phyloP scores from a whole-genome alignment of 2,113 vertebrate genomes.

The Amblyopsis rosae region DNA sequence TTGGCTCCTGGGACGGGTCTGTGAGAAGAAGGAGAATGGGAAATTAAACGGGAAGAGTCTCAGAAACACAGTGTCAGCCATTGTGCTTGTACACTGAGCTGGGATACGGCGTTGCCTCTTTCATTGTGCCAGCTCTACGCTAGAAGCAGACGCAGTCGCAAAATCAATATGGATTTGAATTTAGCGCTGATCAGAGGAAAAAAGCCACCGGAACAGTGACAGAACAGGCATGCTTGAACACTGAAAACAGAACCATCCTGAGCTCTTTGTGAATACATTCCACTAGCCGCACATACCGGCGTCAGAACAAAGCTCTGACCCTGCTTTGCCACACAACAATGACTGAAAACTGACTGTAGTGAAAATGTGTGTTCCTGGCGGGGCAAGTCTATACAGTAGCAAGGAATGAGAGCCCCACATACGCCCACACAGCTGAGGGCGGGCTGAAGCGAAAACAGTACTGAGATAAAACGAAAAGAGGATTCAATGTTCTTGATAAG shows the following conservation, averaged over 20 bases:
- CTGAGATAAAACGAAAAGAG: not conserved
- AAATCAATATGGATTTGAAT: conserved; percentile 39
- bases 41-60: conserved; percentile 2
- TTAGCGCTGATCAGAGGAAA: not conserved
- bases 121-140: too few relatives aligned
- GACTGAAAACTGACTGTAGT: conserved; percentile 13
- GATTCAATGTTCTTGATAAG: too few relatives aligned
- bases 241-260: not conserved
- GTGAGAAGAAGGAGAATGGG: not conserved
- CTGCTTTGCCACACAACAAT: not conserved
- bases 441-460: not conserved
- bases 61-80: not conserved
- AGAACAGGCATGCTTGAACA: conserved; percentile 11
- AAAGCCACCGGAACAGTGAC: not conserved
- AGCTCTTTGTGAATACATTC: conserved; percentile 1
- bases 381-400: not conserved
- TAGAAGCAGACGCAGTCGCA: not conserved
- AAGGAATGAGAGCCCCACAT: too few relatives aligned
- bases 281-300: not conserved
- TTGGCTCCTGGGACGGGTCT: conserved; percentile 80
- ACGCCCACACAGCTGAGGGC: not conserved
- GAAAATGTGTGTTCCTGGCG: not conserved
- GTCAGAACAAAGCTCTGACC: not conserved
- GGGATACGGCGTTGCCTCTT: too few relatives aligned
- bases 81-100: not conserved